Evolutionary conservation across 2,113 vertebrate species (phyloP).

Genomic region (Onychostoma macrolepis): DNA sequence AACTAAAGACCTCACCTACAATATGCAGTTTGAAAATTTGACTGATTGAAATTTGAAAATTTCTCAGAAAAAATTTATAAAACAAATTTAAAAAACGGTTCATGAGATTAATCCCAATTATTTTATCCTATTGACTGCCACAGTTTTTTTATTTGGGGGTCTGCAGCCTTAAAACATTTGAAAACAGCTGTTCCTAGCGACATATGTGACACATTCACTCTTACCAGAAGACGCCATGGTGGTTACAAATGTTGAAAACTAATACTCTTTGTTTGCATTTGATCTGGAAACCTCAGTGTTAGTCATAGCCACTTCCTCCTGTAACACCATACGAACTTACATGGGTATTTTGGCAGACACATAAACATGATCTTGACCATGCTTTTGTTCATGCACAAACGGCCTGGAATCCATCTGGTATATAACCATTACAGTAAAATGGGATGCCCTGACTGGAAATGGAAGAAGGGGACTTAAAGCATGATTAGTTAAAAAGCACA

Average conservation of each 20-base stretch:
- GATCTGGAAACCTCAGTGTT: constrained; percentile 34
- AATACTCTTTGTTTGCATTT: constrained; percentile 35
- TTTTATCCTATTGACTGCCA: background rate
- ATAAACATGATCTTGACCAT: constrained; percentile 41
- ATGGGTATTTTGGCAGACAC: constrained; percentile 38
- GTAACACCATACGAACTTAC: constrained; percentile 18
- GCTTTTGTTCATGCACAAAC: constrained; percentile 40
- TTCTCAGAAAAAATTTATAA: background rate
- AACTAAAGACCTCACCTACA: background rate
- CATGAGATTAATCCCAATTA: background rate
- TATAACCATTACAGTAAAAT: constrained; percentile 41
- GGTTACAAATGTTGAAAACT: background rate
- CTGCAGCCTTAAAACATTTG: background rate
- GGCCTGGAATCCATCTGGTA: constrained; percentile 38
- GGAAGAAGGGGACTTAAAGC: background rate
- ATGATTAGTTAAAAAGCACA: background rate
- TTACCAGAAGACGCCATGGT: constrained; percentile 13
- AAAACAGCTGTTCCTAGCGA: constrained; percentile 3
- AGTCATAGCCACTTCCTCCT: constrained; percentile 53
- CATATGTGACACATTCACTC: constrained; percentile 22
- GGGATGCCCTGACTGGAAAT: constrained; percentile 27
- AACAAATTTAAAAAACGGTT: background rate
- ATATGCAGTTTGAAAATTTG: background rate
- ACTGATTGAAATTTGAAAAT: too few species aligned
- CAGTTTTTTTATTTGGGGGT: background rate